Evolutionary conservation across 2,113 vertebrate species (phyloP).

Genomic region (Petrocephalus microphthalmus): DNA sequence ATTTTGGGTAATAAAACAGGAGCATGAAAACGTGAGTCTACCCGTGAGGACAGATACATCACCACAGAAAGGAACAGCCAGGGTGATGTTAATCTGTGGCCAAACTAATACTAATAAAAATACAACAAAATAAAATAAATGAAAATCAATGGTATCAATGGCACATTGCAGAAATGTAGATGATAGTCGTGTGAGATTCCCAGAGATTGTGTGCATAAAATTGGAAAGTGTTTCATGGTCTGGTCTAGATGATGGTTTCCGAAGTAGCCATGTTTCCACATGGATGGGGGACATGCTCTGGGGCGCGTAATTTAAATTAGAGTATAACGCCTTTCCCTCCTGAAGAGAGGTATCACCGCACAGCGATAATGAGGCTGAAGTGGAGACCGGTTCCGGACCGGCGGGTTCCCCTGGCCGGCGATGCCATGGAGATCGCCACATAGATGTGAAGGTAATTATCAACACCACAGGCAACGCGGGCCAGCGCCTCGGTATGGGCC

Average conservation of each 20-base stretch:
- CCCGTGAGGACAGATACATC: not conserved
- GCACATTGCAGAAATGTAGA: not conserved
- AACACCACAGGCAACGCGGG: not conserved
- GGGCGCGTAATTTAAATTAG: not conserved
- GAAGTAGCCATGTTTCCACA: not conserved
- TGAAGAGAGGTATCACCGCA: constrained; percentile 8
- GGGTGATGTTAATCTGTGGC: not conserved
- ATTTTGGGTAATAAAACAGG: not conserved
- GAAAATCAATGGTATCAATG: not conserved
- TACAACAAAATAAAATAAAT: not conserved
- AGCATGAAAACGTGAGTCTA: not conserved
- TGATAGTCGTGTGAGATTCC: not conserved
- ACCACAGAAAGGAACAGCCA: not conserved
- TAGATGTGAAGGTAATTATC: not conserved
- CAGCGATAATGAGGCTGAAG: not conserved
- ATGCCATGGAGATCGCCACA: constrained; percentile 10
- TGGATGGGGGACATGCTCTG: not conserved
- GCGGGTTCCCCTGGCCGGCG: not conserved
- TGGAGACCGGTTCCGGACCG: not conserved
- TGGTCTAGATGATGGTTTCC: not conserved
- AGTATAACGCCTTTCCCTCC: not conserved
- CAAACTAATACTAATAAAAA: not conserved
- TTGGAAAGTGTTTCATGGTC: not conserved
- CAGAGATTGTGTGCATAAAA: not conserved
- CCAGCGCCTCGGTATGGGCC: not conserved